These are phyloP conservation scores for Hippocampus kuda DNA, from an alignment of 2,797 vertebrate species.

Conservation along the genomic window DNA sequence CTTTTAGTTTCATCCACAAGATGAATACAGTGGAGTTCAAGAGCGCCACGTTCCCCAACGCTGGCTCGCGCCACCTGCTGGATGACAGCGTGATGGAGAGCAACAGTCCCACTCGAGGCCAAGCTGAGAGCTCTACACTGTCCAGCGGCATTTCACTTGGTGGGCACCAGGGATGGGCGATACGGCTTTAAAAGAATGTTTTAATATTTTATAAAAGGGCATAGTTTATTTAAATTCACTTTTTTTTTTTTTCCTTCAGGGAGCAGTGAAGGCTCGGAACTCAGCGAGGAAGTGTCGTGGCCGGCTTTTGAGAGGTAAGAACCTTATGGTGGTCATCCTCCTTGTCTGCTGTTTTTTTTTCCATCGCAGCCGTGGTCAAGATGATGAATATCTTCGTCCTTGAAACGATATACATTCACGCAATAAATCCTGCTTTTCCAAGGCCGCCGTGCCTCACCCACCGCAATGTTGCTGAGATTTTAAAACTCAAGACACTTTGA, in stretches of 20 bases:
- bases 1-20: conserved; percentile 88
- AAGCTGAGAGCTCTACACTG: conserved; percentile 92
- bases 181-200: neutral
- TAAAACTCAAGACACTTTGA: conserved; percentile 31
- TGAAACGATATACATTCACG: conserved; percentile 6
- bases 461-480: conserved; percentile 30
- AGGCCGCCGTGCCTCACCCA: conserved; percentile 31
- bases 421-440: neutral
- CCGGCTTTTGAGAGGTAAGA: conserved; percentile 93
- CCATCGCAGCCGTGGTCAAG: conserved; percentile 20
- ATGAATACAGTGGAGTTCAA: conserved; percentile 96
- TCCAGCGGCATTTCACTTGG: conserved; percentile 97
- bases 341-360: conserved; percentile 1
- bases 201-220: neutral
- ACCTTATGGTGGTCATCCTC: neutral
- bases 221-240: neutral
- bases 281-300: conserved; percentile 97
- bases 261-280: conserved; percentile 95
- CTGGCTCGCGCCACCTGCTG: conserved; percentile 87
- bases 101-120: conserved; percentile 81
- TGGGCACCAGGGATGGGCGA: conserved; percentile 32
- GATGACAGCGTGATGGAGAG: conserved; percentile 98
- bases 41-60: conserved; percentile 95
- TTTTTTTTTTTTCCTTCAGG: conserved; percentile 57
- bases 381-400: conserved; percentile 19